A percentile compares a stretch with the other conserved stretches of the same genome.
phyloP scores from a whole-genome alignment of 1,140 invertebrate genomes.

The Drosophila rufa region DNA sequence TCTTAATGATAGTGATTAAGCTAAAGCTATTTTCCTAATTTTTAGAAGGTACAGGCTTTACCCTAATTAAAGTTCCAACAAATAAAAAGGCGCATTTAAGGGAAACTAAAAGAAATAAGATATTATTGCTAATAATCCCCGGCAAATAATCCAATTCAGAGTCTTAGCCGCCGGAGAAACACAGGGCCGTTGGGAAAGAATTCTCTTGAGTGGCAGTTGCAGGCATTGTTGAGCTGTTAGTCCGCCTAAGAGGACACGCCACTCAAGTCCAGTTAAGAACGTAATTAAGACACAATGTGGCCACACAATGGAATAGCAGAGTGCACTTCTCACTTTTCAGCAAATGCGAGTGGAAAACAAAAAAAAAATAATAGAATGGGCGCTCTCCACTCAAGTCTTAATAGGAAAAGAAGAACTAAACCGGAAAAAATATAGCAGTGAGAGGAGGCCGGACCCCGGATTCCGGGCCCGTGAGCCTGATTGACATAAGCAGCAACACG shows the following conservation, averaged over 20 bases:
- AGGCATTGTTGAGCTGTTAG: conserved; percentile 59
- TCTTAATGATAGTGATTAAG: too few species aligned
- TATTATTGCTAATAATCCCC: conserved; percentile 24
- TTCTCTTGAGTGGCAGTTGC: conserved; percentile 45
- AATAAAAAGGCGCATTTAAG: background rate
- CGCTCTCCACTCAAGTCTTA: conserved; percentile 41
- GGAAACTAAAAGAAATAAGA: background rate
- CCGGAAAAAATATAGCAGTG: conserved; percentile 10
- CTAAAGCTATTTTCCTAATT: too few species aligned
- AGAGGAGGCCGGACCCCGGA: conserved; percentile 1
- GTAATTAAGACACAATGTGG: conserved; percentile 78
- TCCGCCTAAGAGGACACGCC: conserved; percentile 52
- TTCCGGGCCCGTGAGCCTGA: conserved; percentile 28
- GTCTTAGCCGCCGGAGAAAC: background rate
- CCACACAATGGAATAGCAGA: conserved; percentile 59
- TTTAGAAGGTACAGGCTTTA: background rate
- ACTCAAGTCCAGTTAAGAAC: conserved; percentile 67
- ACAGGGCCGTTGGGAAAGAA: conserved; percentile 14
- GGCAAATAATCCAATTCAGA: conserved; percentile 29
- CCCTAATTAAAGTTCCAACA: background rate
- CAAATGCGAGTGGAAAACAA: conserved; percentile 68
- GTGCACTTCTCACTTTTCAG: conserved; percentile 73
- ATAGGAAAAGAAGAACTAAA: conserved; percentile 37
- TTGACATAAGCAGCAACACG: conserved; percentile 63
- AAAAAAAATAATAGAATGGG: conserved; percentile 47